Conservation (phyloP, 2,797 vertebrate species). For the Microtus agrestis region DNA sequence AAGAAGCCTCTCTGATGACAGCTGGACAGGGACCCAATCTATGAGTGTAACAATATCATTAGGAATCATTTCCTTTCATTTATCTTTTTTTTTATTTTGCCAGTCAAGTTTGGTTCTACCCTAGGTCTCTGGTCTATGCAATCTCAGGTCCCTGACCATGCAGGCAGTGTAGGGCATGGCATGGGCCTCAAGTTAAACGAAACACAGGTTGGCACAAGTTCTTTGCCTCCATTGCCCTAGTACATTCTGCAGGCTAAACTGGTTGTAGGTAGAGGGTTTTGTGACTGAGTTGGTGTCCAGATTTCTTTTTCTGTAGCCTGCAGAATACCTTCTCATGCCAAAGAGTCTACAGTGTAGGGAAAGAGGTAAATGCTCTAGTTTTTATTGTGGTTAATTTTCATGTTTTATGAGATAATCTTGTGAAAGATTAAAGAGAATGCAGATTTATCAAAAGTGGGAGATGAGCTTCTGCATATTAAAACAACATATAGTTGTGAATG, state of each 20-base stretch:
- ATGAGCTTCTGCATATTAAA: not conserved
- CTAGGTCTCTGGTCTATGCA: not conserved
- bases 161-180: too few relatives aligned
- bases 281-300: not conserved
- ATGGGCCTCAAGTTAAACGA: not conserved
- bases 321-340: not conserved
- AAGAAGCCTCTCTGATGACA: too few relatives aligned
- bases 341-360: not conserved
- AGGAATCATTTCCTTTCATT: not conserved
- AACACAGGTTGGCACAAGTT: too few relatives aligned
- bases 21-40: not conserved
- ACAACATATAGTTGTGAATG: not conserved
- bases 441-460: not conserved
- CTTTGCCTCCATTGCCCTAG: not conserved
- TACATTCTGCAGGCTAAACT: too few relatives aligned
- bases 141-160: not conserved
- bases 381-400: not conserved
- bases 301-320: not conserved
- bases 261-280: not conserved
- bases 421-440: not conserved
- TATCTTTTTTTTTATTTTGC: not conserved
- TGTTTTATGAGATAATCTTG: conserved; percentile 32
- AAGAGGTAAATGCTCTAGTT: not conserved
- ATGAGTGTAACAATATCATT: not conserved
- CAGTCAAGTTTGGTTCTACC: not conserved